A percentile compares a stretch with the other conserved stretches of the same genome.
phyloP scores from a whole-genome alignment of 2,797 vertebrate genomes.

The Rhinichthys osculus region DNA sequence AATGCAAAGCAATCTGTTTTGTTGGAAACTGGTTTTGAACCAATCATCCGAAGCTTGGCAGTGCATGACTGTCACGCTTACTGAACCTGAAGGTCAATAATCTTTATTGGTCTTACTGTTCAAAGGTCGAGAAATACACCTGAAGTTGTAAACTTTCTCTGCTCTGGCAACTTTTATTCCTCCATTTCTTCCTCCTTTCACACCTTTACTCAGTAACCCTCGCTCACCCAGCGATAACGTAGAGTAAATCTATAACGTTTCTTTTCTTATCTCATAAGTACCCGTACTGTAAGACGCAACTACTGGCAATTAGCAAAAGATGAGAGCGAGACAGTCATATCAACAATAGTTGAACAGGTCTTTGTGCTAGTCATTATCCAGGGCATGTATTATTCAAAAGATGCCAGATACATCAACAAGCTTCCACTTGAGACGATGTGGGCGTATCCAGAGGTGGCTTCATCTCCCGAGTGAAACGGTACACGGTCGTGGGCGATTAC shows the following conservation, averaged over 20 bases:
- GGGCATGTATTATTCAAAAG: slow-evolving; percentile 56
- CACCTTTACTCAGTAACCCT: slow-evolving; percentile 11
- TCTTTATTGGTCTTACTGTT: slow-evolving; percentile 44
- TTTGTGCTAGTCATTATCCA: slow-evolving; percentile 44
- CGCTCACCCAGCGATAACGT: not conserved
- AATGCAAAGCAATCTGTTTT: not conserved
- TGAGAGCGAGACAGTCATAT: slow-evolving; percentile 6
- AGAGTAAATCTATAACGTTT: slow-evolving; percentile 5
- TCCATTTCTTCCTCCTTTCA: slow-evolving; percentile 22
- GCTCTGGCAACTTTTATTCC: slow-evolving; percentile 43
- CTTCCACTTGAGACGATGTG: slow-evolving; percentile 40
- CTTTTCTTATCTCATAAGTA: not conserved
- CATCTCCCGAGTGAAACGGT: slow-evolving; percentile 8
- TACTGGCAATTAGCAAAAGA: slow-evolving; percentile 36
- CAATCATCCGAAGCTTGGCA: not conserved
- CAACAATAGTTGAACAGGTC: slow-evolving; percentile 33
- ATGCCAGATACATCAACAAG: slow-evolving; percentile 52
- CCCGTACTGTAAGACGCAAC: slow-evolving; percentile 3
- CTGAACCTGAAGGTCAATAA: slow-evolving; percentile 48
- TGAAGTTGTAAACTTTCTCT: slow-evolving; percentile 50
- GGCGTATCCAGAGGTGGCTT: slow-evolving; percentile 39
- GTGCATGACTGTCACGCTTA: slow-evolving; percentile 35
- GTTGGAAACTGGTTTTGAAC: not conserved
- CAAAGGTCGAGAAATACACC: slow-evolving; percentile 50
- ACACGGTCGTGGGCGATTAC: slow-evolving; percentile 14